These are phyloP conservation scores for Austrolebias charrua DNA, from an alignment of 2,797 vertebrate genomes.

Conservation along the genomic window DNA sequence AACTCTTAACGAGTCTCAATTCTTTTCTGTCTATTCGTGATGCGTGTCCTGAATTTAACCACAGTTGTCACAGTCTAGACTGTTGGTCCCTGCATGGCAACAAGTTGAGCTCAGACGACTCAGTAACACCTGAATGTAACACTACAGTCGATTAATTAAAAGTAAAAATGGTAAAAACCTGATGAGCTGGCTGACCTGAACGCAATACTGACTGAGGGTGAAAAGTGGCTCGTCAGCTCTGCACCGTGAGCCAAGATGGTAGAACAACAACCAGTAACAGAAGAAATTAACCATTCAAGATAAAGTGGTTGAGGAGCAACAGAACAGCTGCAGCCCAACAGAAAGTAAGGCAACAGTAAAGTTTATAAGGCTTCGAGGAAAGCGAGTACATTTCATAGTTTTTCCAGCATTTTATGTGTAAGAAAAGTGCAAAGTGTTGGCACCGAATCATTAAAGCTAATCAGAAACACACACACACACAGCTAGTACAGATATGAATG, in stretches of 20 bases:
- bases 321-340: background rate
- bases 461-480: constrained; percentile 22
- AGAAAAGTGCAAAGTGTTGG: constrained; percentile 53
- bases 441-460: constrained; percentile 39
- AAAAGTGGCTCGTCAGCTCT: background rate
- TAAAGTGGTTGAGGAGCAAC: constrained; percentile 8
- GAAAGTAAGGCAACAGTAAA: constrained; percentile 19
- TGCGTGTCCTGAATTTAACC: background rate
- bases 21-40: background rate
- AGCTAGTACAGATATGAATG: background rate
- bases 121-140: background rate
- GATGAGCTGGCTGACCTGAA: background rate
- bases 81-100: background rate
- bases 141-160: background rate
- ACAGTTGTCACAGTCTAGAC: background rate
- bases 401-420: constrained; percentile 42
- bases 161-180: background rate
- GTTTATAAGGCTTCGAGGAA: constrained; percentile 26
- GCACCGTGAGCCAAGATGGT: background rate
- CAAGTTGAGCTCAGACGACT: background rate
- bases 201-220: background rate
- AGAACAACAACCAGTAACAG: constrained; percentile 5
- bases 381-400: constrained; percentile 4
- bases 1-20: no score
- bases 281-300: background rate